Evolutionary conservation across 2,797 vertebrate genomes (phyloP).

Genomic region (Manis crassicaudata): DNA sequence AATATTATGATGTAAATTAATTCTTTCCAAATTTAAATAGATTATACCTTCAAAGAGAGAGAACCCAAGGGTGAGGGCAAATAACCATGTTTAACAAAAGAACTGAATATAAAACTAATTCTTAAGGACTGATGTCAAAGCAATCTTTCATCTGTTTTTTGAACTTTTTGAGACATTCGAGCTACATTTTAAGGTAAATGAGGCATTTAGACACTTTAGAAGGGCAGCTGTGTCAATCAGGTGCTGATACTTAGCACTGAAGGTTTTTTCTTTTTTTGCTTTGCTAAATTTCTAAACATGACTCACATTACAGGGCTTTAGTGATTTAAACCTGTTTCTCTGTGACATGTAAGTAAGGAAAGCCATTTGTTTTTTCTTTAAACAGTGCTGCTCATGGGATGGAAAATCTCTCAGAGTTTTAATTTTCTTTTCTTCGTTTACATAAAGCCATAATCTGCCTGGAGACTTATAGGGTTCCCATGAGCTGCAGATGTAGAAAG

Average conservation of each 20-base stretch:
- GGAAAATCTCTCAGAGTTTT: constrained; percentile 60
- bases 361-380: constrained; percentile 62
- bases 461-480: constrained; percentile 60
- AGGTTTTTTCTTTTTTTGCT: not conserved
- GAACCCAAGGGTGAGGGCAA: not conserved
- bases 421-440: constrained; percentile 73
- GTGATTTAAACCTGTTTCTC: constrained; percentile 65
- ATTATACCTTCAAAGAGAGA: not conserved
- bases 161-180: not conserved
- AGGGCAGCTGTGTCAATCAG: constrained; percentile 36
- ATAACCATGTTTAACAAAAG: constrained; percentile 33
- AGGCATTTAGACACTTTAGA: constrained; percentile 23
- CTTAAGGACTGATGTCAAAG: not conserved
- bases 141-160: not conserved
- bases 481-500: constrained; percentile 45
- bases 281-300: constrained; percentile 61
- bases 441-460: constrained; percentile 41
- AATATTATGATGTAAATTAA: not conserved
- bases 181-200: not conserved
- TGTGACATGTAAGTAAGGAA: constrained; percentile 20
- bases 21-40: not conserved
- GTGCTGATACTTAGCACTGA: not conserved
- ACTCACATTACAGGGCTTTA: constrained; percentile 38
- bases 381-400: constrained; percentile 17
- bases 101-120: constrained; percentile 34